phyloP scores from a whole-genome alignment of 2,113 vertebrate genomes.

The Mus musculus region GRCm39 chr1:21184001-21184500 shows the following conservation, averaged over 20 bases:
- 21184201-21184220: conserved; percentile 10
- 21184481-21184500: conserved; percentile 37
- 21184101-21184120: background rate
- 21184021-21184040: background rate
- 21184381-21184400: background rate
- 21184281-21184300: background rate
- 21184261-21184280: background rate
- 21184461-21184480: conserved; percentile 1
- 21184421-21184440: background rate
- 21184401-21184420: conserved; percentile 13
- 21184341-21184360: background rate
- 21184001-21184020: background rate
- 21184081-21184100: background rate
- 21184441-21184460: conserved; percentile 46
- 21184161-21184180: conserved; percentile 23
- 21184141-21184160: background rate
- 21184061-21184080: background rate
- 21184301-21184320: background rate
- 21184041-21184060: background rate
- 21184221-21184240: background rate
- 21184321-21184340: background rate
- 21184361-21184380: background rate
- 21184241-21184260: background rate
- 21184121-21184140: background rate
- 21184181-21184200: background rate